Base-by-base conservation (phyloP, 2,797 vertebrate genomes). In the Tadarida brasiliensis region DNA sequence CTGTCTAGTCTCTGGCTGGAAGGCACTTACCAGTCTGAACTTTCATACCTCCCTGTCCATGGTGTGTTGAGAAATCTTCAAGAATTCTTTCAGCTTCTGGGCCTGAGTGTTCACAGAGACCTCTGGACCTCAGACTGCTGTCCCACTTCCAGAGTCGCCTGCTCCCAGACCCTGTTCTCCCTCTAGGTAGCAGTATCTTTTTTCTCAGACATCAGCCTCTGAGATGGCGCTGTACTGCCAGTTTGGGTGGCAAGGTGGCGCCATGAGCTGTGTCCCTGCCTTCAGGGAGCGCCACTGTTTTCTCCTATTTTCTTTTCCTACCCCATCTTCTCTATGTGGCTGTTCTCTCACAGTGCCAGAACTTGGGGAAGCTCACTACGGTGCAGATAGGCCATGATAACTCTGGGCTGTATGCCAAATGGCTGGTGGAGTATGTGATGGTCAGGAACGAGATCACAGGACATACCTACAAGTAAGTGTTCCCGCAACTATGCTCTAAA, bases 361-460 rank as follows among this genome's bases (percentile, higher is more conserved):
- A 99, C 97, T 98, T 99, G 96, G 99, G 99, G 63, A 99, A 99
- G 96, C 99, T 99, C 98, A 99, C 99, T 94, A 99, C 99, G 11
- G 99, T 99, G 93, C 99, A 99, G 98, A 99, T 99, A 98, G 99
- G 99, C 97, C 99, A 99, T 33, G 99, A 99, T 98, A 99, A 99
- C 98, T 99, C 99, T 22, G 99, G 99, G 22, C 98, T 99, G 51
- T 99, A 99, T 83, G 99, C 99, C 88, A 99, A 99, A 97, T 99
- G 99, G 99, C 99, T 99, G 28, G 99, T 99, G 97, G 99, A 99
- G 98, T 99, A 98, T 74, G 99, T 99, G 78, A 98, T 99, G 98
- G 99, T 99, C 97, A 99, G 99, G 97, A 99, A 99, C 78, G 99
- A 99, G 98, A 99, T 99, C 98, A 99, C 99, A 51, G 99, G 99